These are phyloP conservation scores for Campaea margaritaria DNA, from an alignment of 2,888 invertebrate species.

Conservation along the genomic window DNA sequence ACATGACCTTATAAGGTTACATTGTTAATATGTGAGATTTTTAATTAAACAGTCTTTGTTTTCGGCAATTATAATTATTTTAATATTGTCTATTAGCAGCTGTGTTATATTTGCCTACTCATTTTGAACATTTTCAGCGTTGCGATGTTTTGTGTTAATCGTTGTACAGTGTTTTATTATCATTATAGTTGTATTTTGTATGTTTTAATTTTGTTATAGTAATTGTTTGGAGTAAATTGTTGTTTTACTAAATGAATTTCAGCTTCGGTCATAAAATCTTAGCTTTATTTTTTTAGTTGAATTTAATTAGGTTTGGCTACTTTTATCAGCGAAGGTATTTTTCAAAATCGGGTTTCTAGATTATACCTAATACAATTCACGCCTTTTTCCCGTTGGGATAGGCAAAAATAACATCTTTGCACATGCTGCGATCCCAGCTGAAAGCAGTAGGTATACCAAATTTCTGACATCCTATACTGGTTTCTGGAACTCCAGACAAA, in stretches of 20 bases:
- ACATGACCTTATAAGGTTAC: not conserved
- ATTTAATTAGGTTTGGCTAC: no score
- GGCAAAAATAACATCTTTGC: no score
- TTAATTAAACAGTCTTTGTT: constrained; percentile 21
- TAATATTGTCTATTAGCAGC: constrained; percentile 6
- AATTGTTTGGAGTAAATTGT: constrained; percentile 5
- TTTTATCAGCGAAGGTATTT: no score
- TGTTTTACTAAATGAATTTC: not conserved
- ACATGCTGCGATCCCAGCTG: no score
- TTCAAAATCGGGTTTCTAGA: no score
- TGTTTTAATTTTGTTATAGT: constrained; percentile 30
- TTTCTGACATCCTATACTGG: no score
- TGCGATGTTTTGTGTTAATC: constrained; percentile 44
- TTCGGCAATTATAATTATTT: constrained; percentile 2
- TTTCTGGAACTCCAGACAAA: no score
- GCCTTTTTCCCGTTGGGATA: no score
- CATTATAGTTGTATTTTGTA: constrained; percentile 34
- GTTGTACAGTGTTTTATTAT: constrained; percentile 57
- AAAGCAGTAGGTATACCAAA: no score
- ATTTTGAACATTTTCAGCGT: constrained; percentile 11
- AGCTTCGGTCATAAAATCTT: no score
- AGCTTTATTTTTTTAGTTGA: no score
- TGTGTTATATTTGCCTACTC: constrained; percentile 5
- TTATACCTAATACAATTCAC: no score
- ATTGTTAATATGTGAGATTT: constrained; percentile 17